Conservation (phyloP, 2,888 invertebrate species). For the Amphipyra berbera region DNA sequence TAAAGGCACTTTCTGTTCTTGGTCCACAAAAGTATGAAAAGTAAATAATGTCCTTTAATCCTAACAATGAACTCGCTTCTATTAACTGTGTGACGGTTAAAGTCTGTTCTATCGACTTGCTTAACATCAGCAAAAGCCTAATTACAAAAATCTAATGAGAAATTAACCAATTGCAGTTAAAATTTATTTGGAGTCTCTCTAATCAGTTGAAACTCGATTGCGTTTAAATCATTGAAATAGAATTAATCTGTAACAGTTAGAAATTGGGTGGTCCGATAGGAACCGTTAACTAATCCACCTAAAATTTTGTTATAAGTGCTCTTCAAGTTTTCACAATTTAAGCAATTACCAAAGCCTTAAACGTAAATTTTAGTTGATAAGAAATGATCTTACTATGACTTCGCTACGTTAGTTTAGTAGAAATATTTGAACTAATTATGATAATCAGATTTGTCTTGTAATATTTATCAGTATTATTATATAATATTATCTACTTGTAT, state of each 20-base stretch:
- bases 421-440: conserved; percentile 27
- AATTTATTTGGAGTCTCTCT: conserved; percentile 9
- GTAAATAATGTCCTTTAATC: too few species aligned
- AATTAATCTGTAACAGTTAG: conserved; percentile 12
- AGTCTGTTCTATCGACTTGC: too few species aligned
- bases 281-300: neutral
- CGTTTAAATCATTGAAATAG: conserved; percentile 1
- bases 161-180: conserved; percentile 11
- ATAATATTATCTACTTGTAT: conserved; percentile 48
- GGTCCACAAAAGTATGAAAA: too few species aligned
- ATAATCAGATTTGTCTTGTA: conserved; percentile 36
- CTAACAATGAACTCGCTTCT: too few species aligned
- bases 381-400: conserved; percentile 32
- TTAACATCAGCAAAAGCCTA: too few species aligned
- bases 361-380: conserved; percentile 52
- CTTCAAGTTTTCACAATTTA: conserved; percentile 25
- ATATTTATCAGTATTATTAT: conserved; percentile 63
- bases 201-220: conserved; percentile 14
- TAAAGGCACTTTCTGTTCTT: too few species aligned
- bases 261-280: conserved; percentile 7
- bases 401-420: conserved; percentile 21
- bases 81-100: too few species aligned
- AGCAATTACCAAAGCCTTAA: conserved; percentile 70
- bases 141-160: too few species aligned
- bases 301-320: conserved; percentile 4